Evolutionary conservation across 2,797 vertebrate genomes (phyloP), one percentile per base, ranked within the genome.

Genomic region (Chiroxiphia lanceolata): DNA sequence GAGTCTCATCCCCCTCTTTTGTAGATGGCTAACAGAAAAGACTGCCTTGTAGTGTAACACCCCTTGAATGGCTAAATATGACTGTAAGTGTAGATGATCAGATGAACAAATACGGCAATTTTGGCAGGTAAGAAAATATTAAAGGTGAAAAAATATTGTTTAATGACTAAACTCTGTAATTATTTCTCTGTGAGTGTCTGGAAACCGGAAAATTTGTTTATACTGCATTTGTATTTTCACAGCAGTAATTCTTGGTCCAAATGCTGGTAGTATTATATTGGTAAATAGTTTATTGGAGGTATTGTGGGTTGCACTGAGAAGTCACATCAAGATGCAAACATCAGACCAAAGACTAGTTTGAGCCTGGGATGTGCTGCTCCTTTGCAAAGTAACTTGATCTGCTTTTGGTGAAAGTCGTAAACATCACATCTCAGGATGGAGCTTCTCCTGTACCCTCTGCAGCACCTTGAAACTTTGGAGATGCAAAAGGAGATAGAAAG

Each of bases 401-500:
- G 56, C 56, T 79, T 42, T 72, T 2, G 0, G 15, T 27, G 76
- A 5, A 44, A 67, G 54, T 27, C 3, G 1, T 44, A 38, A 56
- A 48, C n/a, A 4, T 27, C 4, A 1, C 65, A 4, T 23, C 22
- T 69, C 0, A 0, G 59, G 50, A 13, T 19, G n/a, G 44, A 64
- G 76, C 47, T 56, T 59, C 89, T 71, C 48, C 25, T 10, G 0
- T 17, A 44, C 33, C 42, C 54, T 72, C 38, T 44, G 57, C 79
- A 34, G 54, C 3, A 1, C 75, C 4, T 1, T 22, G n/a, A n/a
- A n/a, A 6, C 64, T 59, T 31, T 3, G 40, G 57, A 38, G 40
- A 23, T 51, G 63, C 21, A 33, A 15, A 60, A 76, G 47, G 22
- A 82, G 33, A 22, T 5, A n/a, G 67, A 60, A 77, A 36, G 8